Evolutionary conservation across 2,888 invertebrate genomes (phyloP), one percentile per base, ranked within the genome.

Genomic region (Acleris literana): DNA sequence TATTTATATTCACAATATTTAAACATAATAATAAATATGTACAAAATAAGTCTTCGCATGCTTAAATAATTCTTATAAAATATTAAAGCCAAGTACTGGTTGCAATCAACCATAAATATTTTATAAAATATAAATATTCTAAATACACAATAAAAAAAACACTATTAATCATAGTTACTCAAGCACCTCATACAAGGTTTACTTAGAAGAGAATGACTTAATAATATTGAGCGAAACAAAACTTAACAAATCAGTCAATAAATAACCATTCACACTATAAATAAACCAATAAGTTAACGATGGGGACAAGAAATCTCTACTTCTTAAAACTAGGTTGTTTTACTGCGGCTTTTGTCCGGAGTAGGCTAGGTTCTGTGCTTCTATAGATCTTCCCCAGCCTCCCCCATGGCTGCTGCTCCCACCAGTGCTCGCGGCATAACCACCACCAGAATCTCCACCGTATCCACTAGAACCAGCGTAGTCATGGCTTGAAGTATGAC

Each of bases 291-390:
- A 68, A 72, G 79, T 79, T 80, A 71, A 80, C 75, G 74, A 79
- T 77, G 74, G 77, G 78, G 56, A 68, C 78, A 88, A 85, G 90
- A 90, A 90, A 90, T 85, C 52, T 55, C 52, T 55, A 76, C 88
- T 87, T 76, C 86, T 75, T 73, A 74, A 70, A 84, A 82, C 84
- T 86, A 79, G 86, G 89, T 78, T 85, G 76, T 74, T 79, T 77
- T 87, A 87, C 76, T 92, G 93, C 72, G 95, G 95, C 85, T 95
- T 94, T 86, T 97, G 97, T 72, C 95, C 96, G 73, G 95, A 94
- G 89, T 97, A 97, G 70, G 97, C 97, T 82, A 97, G 87, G 78
- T 95, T 94, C 82, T 97, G 97, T 69, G 96, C 95, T 72, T 96
- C 95, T 71, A 95, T 86, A 65, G 96, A 95, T 76, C 97, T 94